Base-by-base conservation (phyloP, 1,140 invertebrate genomes). In the Neodiprion virginianus region DNA sequence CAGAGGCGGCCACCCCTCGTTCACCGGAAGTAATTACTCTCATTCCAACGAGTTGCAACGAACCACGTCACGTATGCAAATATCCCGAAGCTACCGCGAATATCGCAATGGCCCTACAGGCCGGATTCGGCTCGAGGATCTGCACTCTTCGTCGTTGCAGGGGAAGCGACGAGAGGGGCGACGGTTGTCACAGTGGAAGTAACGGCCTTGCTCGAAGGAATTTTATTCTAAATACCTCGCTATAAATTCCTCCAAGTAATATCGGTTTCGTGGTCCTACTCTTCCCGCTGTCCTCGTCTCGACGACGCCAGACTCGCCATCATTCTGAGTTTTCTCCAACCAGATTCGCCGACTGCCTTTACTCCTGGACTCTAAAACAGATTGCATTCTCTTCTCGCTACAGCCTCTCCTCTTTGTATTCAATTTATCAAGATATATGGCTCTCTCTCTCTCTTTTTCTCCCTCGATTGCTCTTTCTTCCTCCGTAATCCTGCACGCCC, bases 381-480 rank as follows among this genome's bases (percentile, higher is more conserved):
- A 61, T 61, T 61, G 53, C 53, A 61, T 61, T 61, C 53, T 61
- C 8, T 61, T 61, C 11, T 17, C 53, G n/a, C 53, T 61, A 61
- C 53, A 61, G 53, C 11, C 53, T 61, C n/a, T 61, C 8, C 53
- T 61, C 53, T 61, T 61, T 61, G 53, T 61, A 61, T 61, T 61
- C 53, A 61, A 61, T 61, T 61, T 61, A 61, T 61, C 11, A 61
- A 61, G 53, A 61, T 14, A 61, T 61, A 61, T 61, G n/a, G 8
- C 21, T 47, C 17, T 53, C 49, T 65, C 50, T 17, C 73, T 53
- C 53, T 50, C 48, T 66, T 2, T 12, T 49, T 53, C 69, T 28
- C n/a, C 75, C 68, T 76, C 75, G n/a, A 69, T 47, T 61, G 61
- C 67, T 28, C 73, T 70, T 69, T 72, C 67, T 71, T 69, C 48